A percentile compares a stretch with the other conserved stretches of the same genome.
These are phyloP conservation scores for Setophaga petechia DNA, from an alignment of 2,113 vertebrate species.

Conservation along the genomic window DNA sequence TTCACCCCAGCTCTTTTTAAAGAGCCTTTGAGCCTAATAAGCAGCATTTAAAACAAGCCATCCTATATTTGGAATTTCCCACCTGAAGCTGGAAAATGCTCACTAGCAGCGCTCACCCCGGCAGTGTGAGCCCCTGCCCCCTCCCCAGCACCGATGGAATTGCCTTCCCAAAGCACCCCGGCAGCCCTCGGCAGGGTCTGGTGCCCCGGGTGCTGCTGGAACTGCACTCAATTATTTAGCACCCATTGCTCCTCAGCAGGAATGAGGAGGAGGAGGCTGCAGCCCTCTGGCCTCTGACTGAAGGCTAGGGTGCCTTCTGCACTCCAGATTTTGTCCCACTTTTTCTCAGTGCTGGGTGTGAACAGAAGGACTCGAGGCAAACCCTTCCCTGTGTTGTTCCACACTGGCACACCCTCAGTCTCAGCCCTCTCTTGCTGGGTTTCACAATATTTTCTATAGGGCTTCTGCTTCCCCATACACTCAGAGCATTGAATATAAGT, in stretches of 20 bases:
- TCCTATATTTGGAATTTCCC: not conserved
- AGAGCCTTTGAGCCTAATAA: not conserved
- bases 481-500: not conserved
- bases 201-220: not conserved
- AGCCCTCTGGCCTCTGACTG: constrained; percentile 6
- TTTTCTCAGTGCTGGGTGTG: not conserved
- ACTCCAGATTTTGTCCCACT: not conserved
- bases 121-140: not conserved
- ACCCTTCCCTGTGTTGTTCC: not conserved
- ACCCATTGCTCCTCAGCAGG: constrained; percentile 12
- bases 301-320: not conserved
- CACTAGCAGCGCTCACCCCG: not conserved
- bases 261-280: not conserved
- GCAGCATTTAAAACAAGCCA: not conserved
- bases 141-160: not conserved
- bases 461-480: not conserved
- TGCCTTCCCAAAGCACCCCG: not conserved
- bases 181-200: not conserved
- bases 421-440: not conserved
- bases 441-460: not conserved
- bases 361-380: not conserved
- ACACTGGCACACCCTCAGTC: not conserved
- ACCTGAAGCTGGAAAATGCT: not conserved
- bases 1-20: not conserved
- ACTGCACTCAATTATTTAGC: constrained; percentile 51